Conservation (phyloP, 2,797 vertebrate species). For the Acridotheres tristis region DNA sequence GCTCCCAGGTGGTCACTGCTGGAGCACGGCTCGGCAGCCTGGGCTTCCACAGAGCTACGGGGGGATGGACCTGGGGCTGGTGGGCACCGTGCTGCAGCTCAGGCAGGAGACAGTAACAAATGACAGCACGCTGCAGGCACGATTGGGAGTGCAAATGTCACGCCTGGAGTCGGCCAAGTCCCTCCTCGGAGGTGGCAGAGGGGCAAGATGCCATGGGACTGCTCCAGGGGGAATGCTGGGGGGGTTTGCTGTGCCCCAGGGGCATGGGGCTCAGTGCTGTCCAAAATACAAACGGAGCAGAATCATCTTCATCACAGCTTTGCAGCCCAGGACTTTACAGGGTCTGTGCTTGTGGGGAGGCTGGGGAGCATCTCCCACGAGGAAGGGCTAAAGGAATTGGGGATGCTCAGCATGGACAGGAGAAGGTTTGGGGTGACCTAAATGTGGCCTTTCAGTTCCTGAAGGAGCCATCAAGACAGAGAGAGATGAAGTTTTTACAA, state of each 20-base stretch:
- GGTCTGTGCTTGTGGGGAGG: background rate
- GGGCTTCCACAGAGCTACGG: background rate
- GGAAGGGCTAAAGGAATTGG: background rate
- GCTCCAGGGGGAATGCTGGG: rapidly evolving
- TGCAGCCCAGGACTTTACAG: rapidly evolving
- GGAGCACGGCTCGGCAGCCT: background rate
- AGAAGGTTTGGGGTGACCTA: background rate
- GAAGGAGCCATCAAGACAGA: background rate
- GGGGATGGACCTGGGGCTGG: background rate
- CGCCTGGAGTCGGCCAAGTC: background rate
- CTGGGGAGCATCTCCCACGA: background rate
- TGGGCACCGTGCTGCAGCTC: background rate
- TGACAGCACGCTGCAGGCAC: background rate
- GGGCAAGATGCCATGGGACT: background rate
- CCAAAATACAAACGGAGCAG: rapidly evolving
- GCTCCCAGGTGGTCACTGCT: conserved; percentile 75
- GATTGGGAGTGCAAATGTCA: background rate
- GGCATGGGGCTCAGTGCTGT: background rate
- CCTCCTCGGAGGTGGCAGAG: background rate
- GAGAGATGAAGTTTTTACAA: background rate
- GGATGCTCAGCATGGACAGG: background rate
- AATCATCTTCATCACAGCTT: rapidly evolving
- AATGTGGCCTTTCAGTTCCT: background rate
- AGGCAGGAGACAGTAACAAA: conserved; percentile 25
- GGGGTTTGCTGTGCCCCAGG: rapidly evolving